phyloP scores from a whole-genome alignment of 2,888 invertebrate species.

The Melanchra persicariae region DNA sequence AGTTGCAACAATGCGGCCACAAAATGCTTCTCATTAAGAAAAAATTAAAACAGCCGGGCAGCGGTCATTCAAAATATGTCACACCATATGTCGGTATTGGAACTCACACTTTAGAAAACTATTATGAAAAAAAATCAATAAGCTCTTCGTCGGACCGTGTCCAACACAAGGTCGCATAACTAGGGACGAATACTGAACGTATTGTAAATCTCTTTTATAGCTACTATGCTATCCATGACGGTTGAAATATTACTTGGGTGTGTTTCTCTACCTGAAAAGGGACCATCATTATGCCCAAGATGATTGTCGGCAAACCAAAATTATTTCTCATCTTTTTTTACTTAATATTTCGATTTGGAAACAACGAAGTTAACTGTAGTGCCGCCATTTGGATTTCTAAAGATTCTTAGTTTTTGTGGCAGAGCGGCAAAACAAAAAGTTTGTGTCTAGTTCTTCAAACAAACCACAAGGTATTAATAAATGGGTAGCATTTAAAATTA shows the following conservation, averaged over 20 bases:
- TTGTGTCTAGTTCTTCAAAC: constrained; percentile 74
- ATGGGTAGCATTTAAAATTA: constrained; percentile 67
- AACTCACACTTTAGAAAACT: constrained; percentile 78
- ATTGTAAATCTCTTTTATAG: constrained; percentile 90
- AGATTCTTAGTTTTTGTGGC: constrained; percentile 75
- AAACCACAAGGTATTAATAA: constrained; percentile 74
- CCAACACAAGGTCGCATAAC: constrained; percentile 88
- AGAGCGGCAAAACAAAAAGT: constrained; percentile 77
- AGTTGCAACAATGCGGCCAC: constrained; percentile 71
- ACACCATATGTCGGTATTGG: constrained; percentile 84
- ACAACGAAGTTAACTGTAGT: constrained; percentile 83
- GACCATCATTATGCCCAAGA: constrained; percentile 86
- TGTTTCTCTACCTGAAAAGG: constrained; percentile 88
- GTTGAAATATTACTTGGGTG: constrained; percentile 89
- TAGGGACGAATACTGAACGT: constrained; percentile 86
- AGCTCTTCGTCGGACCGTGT: constrained; percentile 82
- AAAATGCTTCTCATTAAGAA: constrained; percentile 68
- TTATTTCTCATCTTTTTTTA: constrained; percentile 84
- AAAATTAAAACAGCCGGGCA: constrained; percentile 78
- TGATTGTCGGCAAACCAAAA: constrained; percentile 89
- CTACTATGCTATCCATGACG: constrained; percentile 86
- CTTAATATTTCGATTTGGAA: constrained; percentile 79
- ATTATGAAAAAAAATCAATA: constrained; percentile 87
- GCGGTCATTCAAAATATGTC: constrained; percentile 84
- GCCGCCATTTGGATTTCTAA: constrained; percentile 76